These are phyloP conservation scores for Leptinotarsa lineolata DNA, from an alignment of 1,140 invertebrate species.

Conservation along the genomic window DNA sequence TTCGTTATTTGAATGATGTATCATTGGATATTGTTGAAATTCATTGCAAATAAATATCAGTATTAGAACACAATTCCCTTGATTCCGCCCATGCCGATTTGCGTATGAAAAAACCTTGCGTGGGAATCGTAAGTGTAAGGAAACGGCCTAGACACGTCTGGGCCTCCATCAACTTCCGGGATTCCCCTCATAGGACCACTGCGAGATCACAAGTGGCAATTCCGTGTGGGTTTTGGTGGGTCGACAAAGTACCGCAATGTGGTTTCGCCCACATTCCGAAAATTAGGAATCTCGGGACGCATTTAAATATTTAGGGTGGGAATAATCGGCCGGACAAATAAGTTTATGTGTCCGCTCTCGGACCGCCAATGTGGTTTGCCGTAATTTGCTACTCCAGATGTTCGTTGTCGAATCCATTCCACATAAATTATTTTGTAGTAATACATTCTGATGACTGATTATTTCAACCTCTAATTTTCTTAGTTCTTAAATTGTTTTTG, in stretches of 20 bases:
- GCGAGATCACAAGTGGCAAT: slow-evolving; percentile 17
- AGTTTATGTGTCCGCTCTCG: slow-evolving; percentile 5
- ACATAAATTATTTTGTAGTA: too few species aligned
- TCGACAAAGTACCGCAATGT: slow-evolving; percentile 11
- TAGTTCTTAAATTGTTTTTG: too few species aligned
- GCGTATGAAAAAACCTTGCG: slow-evolving; percentile 16
- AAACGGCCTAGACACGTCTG: slow-evolving; percentile 22
- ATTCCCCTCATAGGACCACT: slow-evolving; percentile 11
- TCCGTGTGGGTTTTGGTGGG: slow-evolving; percentile 11
- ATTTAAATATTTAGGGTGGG: slow-evolving; percentile 18
- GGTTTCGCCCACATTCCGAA: slow-evolving; percentile 16
- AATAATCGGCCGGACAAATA: not conserved
- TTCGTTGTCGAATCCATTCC: too few species aligned
- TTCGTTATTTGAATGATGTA: too few species aligned
- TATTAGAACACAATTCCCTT: too few species aligned
- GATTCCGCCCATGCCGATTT: not conserved
- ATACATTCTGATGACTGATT: too few species aligned
- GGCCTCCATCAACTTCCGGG: slow-evolving; percentile 13
- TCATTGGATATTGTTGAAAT: too few species aligned
- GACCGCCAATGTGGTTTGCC: not conserved
- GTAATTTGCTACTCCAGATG: too few species aligned
- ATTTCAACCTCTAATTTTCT: too few species aligned
- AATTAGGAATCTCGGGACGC: slow-evolving; percentile 16
- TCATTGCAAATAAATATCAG: too few species aligned
- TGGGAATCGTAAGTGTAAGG: slow-evolving; percentile 12